Conservation (phyloP, 2,888 invertebrate species). For the Dicycla oo region DNA sequence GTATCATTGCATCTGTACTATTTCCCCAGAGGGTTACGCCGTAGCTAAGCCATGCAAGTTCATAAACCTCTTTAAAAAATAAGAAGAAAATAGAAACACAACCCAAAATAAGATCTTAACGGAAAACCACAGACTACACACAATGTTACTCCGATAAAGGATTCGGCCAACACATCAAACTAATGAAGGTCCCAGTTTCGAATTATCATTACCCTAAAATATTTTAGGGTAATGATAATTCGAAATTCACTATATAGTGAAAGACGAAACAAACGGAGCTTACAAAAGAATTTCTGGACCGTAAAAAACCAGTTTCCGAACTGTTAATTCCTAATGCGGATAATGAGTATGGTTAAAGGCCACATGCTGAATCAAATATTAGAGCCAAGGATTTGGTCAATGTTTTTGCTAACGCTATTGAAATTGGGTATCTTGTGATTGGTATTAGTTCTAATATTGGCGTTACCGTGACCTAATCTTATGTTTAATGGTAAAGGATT, state of each 20-base stretch:
- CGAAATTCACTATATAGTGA: too few species aligned
- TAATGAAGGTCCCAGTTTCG: constrained; percentile 50
- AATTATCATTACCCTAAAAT: constrained; percentile 62
- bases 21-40: too few species aligned
- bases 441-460: background rate
- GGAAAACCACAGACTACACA: constrained; percentile 18
- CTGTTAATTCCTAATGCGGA: constrained; percentile 65
- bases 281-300: constrained; percentile 63
- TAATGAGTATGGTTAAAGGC: constrained; percentile 61
- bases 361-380: constrained; percentile 45
- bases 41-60: too few species aligned
- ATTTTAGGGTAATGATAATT: too few species aligned
- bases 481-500: background rate
- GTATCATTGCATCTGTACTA: too few species aligned
- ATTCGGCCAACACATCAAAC: constrained; percentile 28
- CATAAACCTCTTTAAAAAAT: background rate
- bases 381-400: constrained; percentile 18
- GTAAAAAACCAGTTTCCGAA: constrained; percentile 65
- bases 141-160: constrained; percentile 4
- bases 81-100: background rate
- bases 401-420: background rate
- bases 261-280: constrained; percentile 58
- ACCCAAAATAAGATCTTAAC: background rate
- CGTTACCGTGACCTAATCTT: background rate
- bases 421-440: background rate